Evolutionary conservation across 2,797 vertebrate species (phyloP).

Genomic region (Lemur catta): DNA sequence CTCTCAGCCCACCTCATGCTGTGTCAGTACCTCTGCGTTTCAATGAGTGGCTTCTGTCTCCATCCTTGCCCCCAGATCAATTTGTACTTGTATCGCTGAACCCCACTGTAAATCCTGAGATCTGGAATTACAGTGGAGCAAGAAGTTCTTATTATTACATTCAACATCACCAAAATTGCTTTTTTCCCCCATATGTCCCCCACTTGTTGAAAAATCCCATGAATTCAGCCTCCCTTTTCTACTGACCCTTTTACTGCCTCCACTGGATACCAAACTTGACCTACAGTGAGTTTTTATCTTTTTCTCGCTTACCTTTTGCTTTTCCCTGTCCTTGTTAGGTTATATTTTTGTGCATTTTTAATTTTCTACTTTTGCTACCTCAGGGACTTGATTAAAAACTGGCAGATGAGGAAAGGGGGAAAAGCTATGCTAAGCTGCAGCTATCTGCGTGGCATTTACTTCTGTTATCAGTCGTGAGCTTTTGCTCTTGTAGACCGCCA

Average conservation of each 20-base stretch:
- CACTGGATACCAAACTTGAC: not conserved
- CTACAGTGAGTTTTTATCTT: not conserved
- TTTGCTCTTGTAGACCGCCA: not conserved
- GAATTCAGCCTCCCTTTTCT: not conserved
- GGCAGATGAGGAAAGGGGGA: not conserved
- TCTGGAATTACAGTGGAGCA: not conserved
- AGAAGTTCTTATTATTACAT: not conserved
- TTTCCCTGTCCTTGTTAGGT: not conserved
- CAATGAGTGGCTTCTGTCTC: not conserved
- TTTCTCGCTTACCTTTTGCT: not conserved
- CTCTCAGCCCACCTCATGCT: not conserved
- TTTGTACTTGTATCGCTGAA: fast-evolving
- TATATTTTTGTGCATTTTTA: not conserved
- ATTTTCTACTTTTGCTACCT: not conserved
- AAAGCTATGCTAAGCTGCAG: not conserved
- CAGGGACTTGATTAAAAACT: not conserved
- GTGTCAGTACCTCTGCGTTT: not conserved
- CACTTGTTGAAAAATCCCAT: not conserved
- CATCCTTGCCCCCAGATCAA: not conserved
- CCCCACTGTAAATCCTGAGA: not conserved
- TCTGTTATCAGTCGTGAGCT: fast-evolving
- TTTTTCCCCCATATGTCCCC: not conserved
- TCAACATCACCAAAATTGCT: not conserved
- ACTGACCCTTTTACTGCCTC: not conserved
- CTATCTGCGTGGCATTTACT: fast-evolving